Evolutionary conservation across 2,797 vertebrate genomes (phyloP), one percentile per base, ranked within the genome.

Genomic region (Streptopelia turtur): DNA sequence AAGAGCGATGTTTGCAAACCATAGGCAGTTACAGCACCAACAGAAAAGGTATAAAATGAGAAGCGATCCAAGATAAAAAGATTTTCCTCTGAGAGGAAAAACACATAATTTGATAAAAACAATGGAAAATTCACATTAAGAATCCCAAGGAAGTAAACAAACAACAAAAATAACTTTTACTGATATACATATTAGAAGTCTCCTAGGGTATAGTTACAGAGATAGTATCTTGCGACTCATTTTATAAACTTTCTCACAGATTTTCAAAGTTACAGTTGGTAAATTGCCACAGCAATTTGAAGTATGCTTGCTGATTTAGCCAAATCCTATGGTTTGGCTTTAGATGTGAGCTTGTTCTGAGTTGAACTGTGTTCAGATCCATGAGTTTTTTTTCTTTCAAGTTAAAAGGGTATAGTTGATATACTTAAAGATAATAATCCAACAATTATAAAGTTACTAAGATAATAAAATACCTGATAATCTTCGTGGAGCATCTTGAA

Each of bases 391-490:
- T 77, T 83, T 45, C 92, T 90, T 84, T 85, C 55, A 85, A 87
- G 65, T 90, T 84, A 64, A 49, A 93, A 89, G 84, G 41, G 24
- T 43, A 39, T 5, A 84, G 83, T 45, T 87, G 86, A 75, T 87
- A 83, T 61, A 85, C 37, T 87, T 72, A 87, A 94, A 93, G 75
- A 94, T 68, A 96, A 87, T 49, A 92, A 91, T 89, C 61, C 53
- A 87, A 91, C 83, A 94, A 85, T 91, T 91, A 94, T 93, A 87
- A 92, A 85, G 75, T 96, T 90, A 80, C 93, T 85, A 93, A 95
- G 47, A 94, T 87, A 95, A 95, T 72, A 95, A 95, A 95, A 93
- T 93, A 94, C 35, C 55, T 86, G 88, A 83, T 95, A 96, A 97
- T 96, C 94, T 96, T 94, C 72, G 92, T 50, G 50, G 30, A 89